phyloP scores from a whole-genome alignment of 2,888 invertebrate species.

The Aelia acuminata region DNA sequence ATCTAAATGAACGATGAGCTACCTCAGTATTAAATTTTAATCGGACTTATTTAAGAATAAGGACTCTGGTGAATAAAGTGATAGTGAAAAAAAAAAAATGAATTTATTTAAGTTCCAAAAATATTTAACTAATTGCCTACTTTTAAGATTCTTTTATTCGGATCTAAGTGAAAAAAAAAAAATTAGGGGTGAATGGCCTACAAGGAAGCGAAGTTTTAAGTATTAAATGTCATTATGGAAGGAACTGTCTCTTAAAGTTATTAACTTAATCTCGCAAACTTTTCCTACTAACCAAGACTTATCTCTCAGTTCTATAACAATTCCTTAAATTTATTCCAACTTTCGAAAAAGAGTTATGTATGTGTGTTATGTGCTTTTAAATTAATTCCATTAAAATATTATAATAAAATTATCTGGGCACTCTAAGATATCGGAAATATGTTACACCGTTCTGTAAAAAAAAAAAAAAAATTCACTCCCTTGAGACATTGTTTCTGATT shows the following conservation, averaged over 20 bases:
- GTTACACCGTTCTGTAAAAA: no score
- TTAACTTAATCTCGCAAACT: background rate
- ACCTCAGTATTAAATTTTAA: no score
- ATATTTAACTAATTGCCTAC: background rate
- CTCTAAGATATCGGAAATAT: no score
- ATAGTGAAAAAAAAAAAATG: no score
- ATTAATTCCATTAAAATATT: no score
- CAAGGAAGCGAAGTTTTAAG: background rate
- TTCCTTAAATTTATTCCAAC: background rate
- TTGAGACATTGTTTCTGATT: no score
- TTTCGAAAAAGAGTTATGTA: background rate
- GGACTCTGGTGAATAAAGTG: no score
- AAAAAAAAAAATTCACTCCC: no score
- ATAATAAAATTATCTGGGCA: no score
- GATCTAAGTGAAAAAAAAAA: background rate
- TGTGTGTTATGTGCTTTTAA: no score
- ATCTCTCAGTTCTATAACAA: background rate
- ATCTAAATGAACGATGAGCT: no score
- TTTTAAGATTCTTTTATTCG: background rate
- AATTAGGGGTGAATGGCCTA: background rate
- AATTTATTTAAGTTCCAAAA: background rate
- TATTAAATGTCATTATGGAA: slow-evolving; percentile 10
- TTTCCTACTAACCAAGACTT: background rate
- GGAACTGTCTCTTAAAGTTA: background rate
- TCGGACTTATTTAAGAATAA: no score